phyloP scores from a whole-genome alignment of 2,113 vertebrate species.

The Pithys albifrons region DNA sequence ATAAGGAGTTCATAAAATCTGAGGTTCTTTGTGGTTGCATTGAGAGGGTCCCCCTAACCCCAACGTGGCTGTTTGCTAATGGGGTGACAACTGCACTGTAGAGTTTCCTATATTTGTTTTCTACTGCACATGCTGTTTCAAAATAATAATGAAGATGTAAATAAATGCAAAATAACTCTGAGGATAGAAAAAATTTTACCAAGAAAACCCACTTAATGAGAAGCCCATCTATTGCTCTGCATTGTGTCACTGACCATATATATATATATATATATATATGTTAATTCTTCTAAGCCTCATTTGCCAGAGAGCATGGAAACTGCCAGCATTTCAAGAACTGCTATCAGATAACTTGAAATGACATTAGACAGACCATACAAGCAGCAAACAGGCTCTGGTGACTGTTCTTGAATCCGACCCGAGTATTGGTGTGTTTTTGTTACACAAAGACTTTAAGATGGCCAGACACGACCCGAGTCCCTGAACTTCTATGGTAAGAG shows the following conservation, averaged over 20 bases:
- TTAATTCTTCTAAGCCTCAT: conserved; percentile 11
- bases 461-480: not conserved
- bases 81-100: not conserved
- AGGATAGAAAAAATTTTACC: not conserved
- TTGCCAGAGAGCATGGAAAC: conserved; percentile 41
- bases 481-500: not conserved
- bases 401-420: not conserved
- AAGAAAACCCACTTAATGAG: not conserved
- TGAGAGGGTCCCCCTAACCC: not conserved
- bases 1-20: not conserved
- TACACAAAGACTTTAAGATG: not conserved
- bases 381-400: not conserved
- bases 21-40: not conserved
- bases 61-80: accelerated
- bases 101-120: not conserved
- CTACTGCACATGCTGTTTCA: not conserved
- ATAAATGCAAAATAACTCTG: not conserved
- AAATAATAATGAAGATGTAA: not conserved
- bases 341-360: conserved; percentile 14
- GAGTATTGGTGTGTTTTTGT: not conserved
- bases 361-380: not conserved
- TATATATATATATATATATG: not conserved
- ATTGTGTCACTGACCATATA: not conserved
- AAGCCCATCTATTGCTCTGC: not conserved
- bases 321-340: not conserved